Base-by-base conservation (phyloP, 2,888 invertebrate genomes). In the Habrosyne pyritoides region DNA sequence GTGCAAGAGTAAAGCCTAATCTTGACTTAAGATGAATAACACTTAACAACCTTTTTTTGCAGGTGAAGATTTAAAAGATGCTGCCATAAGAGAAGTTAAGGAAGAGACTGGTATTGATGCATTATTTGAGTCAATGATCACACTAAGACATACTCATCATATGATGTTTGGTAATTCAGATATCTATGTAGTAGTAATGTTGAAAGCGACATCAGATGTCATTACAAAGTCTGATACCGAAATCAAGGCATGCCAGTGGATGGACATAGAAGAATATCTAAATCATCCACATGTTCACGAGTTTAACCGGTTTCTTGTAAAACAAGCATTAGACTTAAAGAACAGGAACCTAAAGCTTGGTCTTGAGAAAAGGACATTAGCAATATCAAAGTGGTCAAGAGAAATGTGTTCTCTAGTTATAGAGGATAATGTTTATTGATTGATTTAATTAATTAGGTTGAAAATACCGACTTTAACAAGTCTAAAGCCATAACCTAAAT, bases 101-200 rank as follows among this genome's bases (percentile, higher is more conserved):
- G 99, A 99, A 91, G 99, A 99, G 91, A 99, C 99, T 0, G 97
- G 97, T 52, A 94, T 99, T 54, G 87, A 94, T 65, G 93, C 96
- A 0, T 93, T 94, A 71, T 98, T 97, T 83, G 93, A 95, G 56
- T 95, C 96, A 18, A 87, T 98, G 59, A 84, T 98, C 1, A 94
- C 95, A 49, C 93, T 98, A 51, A 93, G 98, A 61, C 98, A 98
- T 77, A 93, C 94, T 21, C 97, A 97, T 79, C 90, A 94, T 30
- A 95, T 94, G 55, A 94, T 94, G 79, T 98, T 96, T 83, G 95
- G 94, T 0, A 97, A 97, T 83, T 97, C 98, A 0, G 98, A 98
- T 82, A 94, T 98, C 55, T 98, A 98, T 84, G 93, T 96, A 55
- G 94, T 98, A 2, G 95, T 97, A 4, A 93, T 94, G 60, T 88